Conservation (phyloP, 2,797 vertebrate species). For the Epinephelus malabaricus region DNA sequence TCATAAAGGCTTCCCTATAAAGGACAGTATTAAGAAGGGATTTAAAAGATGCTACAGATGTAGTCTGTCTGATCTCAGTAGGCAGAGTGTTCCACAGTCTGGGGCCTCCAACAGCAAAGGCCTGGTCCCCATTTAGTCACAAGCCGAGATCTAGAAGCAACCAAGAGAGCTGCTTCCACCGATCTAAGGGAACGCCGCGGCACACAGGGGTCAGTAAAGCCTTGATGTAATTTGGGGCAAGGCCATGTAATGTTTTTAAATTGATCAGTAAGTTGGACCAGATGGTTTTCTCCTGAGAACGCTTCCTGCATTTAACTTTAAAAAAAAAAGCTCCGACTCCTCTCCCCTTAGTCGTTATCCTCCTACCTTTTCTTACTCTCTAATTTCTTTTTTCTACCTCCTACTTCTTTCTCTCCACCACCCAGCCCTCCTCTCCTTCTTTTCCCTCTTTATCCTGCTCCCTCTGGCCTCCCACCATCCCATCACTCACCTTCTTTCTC, state of each 20-base stretch:
- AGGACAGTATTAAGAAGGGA: background rate
- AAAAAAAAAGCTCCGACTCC: background rate
- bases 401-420: background rate
- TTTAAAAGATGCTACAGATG: conserved; percentile 1
- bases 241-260: no score
- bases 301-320: background rate
- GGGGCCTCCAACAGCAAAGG: no score
- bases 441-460: background rate
- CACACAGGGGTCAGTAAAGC: no score
- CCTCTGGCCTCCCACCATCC: conserved; percentile 22
- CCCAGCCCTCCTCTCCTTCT: background rate
- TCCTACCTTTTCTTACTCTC: background rate
- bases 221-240: no score
- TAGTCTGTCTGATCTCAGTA: background rate
- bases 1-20: background rate
- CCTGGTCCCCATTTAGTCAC: no score
- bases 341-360: background rate
- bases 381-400: background rate
- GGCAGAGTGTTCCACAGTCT: background rate
- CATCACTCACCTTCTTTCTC: conserved; percentile 57
- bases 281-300: background rate
- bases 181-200: no score
- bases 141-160: no score
- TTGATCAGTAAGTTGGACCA: background rate
- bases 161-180: no score